phyloP scores from a whole-genome alignment of 2,888 invertebrate genomes.

The Abrostola triplasia region DNA sequence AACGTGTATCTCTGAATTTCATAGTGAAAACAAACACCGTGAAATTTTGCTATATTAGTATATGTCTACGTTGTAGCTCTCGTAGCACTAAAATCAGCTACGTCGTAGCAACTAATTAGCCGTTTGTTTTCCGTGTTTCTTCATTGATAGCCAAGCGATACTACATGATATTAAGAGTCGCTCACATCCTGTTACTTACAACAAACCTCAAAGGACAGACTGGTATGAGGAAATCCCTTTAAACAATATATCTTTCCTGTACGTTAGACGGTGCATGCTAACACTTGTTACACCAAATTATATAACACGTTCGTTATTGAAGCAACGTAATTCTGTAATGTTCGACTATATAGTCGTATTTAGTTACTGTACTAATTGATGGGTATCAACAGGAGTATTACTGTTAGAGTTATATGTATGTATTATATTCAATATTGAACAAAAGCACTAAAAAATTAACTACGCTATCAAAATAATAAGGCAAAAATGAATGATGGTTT shows the following conservation, averaged over 20 bases:
- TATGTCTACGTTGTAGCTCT: not conserved
- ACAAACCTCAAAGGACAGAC: slow-evolving; percentile 49
- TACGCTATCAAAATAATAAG: too few species aligned
- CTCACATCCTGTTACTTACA: slow-evolving; percentile 22
- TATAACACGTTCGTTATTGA: slow-evolving; percentile 21
- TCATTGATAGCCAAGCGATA: not conserved
- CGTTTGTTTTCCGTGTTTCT: too few species aligned
- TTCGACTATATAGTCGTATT: slow-evolving; percentile 16
- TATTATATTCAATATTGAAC: too few species aligned
- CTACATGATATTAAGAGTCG: slow-evolving; percentile 7
- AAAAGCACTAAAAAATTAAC: too few species aligned
- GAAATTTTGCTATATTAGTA: too few species aligned
- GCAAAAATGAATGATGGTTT: too few species aligned
- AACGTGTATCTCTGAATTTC: too few species aligned
- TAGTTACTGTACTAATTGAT: slow-evolving; percentile 16
- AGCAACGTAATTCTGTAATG: slow-evolving; percentile 9
- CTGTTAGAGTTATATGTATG: too few species aligned
- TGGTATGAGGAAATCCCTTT: slow-evolving; percentile 56
- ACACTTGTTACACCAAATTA: slow-evolving; percentile 37
- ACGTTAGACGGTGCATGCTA: slow-evolving; percentile 41
- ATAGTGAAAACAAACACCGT: too few species aligned
- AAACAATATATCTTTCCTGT: slow-evolving; percentile 59
- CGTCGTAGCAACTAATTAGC: not conserved
- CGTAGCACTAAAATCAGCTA: not conserved
- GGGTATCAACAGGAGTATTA: not conserved